A percentile compares a stretch with the other conserved stretches of the same genome.
Conservation (phyloP, 2,797 vertebrate species). For the Pseudopleuronectes americanus region DNA sequence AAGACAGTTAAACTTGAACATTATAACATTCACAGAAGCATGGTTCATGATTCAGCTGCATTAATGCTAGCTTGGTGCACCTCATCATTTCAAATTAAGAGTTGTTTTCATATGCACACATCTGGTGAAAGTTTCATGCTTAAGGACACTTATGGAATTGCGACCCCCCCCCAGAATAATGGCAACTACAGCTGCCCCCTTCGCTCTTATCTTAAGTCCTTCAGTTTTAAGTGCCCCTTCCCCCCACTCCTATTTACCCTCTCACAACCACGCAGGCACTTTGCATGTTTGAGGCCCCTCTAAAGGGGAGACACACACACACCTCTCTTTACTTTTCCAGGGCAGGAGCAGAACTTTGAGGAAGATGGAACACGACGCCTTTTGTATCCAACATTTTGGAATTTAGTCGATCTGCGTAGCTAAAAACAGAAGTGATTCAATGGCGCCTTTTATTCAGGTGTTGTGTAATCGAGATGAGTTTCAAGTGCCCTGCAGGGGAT, state of each 20-base stretch:
- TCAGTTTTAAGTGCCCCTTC: slow-evolving; percentile 3
- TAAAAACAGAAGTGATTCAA: slow-evolving; percentile 4
- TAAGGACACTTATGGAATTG: slow-evolving; percentile 7
- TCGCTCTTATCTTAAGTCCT: background rate
- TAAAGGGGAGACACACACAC: slow-evolving; percentile 21
- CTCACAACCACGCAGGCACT: slow-evolving; percentile 41
- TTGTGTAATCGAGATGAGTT: too few species aligned
- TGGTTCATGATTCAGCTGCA: too few species aligned
- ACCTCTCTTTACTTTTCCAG: slow-evolving; percentile 60
- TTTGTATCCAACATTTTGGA: slow-evolving; percentile 31
- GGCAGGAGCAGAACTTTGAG: slow-evolving; percentile 22
- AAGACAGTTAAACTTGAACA: background rate
- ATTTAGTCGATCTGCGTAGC: slow-evolving; percentile 17
- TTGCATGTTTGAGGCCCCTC: slow-evolving; percentile 53
- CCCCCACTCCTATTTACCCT: slow-evolving; percentile 22
- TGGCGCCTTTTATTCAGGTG: too few species aligned
- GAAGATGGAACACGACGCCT: slow-evolving; percentile 28
- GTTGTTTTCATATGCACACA: background rate
- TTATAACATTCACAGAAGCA: background rate
- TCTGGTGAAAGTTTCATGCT: slow-evolving; percentile 6
- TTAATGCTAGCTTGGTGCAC: background rate
- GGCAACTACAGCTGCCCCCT: background rate
- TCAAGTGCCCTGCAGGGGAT: background rate
- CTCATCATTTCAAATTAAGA: background rate
- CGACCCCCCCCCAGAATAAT: background rate